These are phyloP conservation scores for Enteromius fasciolatus DNA, from an alignment of 2,797 vertebrate genomes.

Conservation along the genomic window DNA sequence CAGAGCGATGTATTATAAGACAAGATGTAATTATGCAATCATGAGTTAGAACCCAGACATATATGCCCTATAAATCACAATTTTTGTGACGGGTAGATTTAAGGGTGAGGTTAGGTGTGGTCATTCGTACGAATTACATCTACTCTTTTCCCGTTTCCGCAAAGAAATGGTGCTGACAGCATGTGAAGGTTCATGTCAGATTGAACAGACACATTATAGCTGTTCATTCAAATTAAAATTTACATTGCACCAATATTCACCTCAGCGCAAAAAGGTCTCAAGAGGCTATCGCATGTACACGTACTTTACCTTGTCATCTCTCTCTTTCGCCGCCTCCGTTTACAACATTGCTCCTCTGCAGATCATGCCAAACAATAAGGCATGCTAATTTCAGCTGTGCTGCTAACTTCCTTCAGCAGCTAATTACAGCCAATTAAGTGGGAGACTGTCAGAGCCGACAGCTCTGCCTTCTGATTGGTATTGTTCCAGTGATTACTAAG, in stretches of 20 bases:
- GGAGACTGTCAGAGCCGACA: constrained; percentile 79
- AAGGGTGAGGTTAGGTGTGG: too few relatives aligned
- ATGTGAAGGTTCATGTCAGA: background rate
- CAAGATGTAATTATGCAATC: too few relatives aligned
- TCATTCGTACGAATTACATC: too few relatives aligned
- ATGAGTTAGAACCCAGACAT: too few relatives aligned
- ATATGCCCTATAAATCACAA: too few relatives aligned
- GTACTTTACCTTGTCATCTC: background rate
- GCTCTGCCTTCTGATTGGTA: constrained; percentile 78
- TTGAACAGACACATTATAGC: background rate
- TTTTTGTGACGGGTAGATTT: too few relatives aligned
- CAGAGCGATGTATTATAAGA: too few relatives aligned
- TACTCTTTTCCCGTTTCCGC: background rate
- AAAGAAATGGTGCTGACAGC: background rate
- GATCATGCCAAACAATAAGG: constrained; percentile 58
- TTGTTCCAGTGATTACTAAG: constrained; percentile 73
- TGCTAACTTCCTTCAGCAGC: constrained; percentile 76
- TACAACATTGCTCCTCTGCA: constrained; percentile 47
- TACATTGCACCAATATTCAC: background rate
- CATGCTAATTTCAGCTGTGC: constrained; percentile 71
- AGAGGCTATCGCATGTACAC: background rate
- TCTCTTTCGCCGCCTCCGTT: background rate
- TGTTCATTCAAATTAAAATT: background rate
- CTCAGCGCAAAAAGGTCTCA: background rate
- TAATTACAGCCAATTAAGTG: constrained; percentile 86